Conservation (phyloP, 2,797 vertebrate species). For the Danio kyathit region DNA sequence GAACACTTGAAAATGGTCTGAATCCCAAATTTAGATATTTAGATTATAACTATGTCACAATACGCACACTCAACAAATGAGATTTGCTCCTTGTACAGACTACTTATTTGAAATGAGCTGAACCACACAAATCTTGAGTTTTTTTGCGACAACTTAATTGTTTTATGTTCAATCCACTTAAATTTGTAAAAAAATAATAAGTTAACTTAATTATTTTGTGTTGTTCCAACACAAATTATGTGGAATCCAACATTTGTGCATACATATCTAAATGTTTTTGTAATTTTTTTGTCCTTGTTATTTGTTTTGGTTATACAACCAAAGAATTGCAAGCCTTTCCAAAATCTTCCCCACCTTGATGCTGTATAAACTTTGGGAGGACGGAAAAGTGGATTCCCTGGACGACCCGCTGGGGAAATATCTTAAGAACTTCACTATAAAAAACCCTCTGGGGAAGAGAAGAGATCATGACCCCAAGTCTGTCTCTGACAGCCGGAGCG, state of each 20-base stretch:
- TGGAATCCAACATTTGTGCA: background rate
- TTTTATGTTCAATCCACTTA: too few species aligned
- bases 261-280: background rate
- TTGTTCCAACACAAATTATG: too few species aligned
- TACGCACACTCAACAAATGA: too few species aligned
- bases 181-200: too few species aligned
- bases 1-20: too few species aligned
- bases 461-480: constrained; percentile 62
- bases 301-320: background rate
- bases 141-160: too few species aligned
- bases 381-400: constrained; percentile 80
- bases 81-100: too few species aligned
- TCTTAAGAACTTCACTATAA: constrained; percentile 78
- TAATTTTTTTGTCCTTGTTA: background rate
- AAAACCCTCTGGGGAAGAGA: constrained; percentile 82
- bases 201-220: too few species aligned
- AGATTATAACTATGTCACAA: background rate
- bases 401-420: constrained; percentile 85
- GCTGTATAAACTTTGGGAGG: constrained; percentile 87
- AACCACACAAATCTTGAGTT: too few species aligned
- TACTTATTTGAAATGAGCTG: too few species aligned
- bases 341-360: constrained; percentile 87
- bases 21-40: background rate
- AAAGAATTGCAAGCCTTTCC: constrained; percentile 85
- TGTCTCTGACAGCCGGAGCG: constrained; percentile 64